Conservation (phyloP, 2,797 vertebrate genomes). For the Lagocephalus sceleratus region DNA sequence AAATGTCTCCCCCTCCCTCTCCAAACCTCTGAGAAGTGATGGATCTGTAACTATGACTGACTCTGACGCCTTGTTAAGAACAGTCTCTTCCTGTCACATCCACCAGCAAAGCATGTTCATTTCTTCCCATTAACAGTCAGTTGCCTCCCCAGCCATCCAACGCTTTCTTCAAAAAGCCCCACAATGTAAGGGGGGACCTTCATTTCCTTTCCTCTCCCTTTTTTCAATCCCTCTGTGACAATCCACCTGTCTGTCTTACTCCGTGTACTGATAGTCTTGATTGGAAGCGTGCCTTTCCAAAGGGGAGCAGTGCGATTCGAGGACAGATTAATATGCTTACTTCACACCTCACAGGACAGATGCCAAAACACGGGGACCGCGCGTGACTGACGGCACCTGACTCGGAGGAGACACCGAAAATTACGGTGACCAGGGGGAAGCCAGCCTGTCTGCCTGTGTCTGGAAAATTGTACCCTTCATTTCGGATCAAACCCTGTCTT, state of each 20-base stretch:
- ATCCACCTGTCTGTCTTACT: conserved; percentile 76
- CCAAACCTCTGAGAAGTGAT: conserved; percentile 69
- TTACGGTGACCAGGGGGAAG: conserved; percentile 63
- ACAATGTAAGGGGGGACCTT: conserved; percentile 63
- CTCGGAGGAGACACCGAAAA: conserved; percentile 64
- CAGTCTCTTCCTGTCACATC: conserved; percentile 79
- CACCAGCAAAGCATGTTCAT: conserved; percentile 74
- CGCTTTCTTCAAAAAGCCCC: conserved; percentile 48
- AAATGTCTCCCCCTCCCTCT: conserved; percentile 52
- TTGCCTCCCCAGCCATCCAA: conserved; percentile 63
- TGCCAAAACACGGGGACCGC: conserved; percentile 68
- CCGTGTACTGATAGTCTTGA: conserved; percentile 67
- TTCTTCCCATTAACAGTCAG: conserved; percentile 77
- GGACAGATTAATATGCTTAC: conserved; percentile 55
- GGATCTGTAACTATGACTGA: conserved; percentile 80
- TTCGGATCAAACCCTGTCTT: conserved; percentile 61
- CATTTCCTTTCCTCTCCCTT: conserved; percentile 56
- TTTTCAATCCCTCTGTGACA: conserved; percentile 73
- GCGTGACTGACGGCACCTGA: conserved; percentile 72
- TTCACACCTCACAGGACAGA: conserved; percentile 62
- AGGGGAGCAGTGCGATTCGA: conserved; percentile 44
- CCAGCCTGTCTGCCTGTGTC: conserved; percentile 49
- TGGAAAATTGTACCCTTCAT: conserved; percentile 59
- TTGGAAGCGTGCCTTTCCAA: conserved; percentile 50
- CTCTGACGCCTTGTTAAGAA: conserved; percentile 81